These are phyloP conservation scores for Drosophila murphyi DNA, from an alignment of 1,140 invertebrate genomes.

Conservation along the genomic window DNA sequence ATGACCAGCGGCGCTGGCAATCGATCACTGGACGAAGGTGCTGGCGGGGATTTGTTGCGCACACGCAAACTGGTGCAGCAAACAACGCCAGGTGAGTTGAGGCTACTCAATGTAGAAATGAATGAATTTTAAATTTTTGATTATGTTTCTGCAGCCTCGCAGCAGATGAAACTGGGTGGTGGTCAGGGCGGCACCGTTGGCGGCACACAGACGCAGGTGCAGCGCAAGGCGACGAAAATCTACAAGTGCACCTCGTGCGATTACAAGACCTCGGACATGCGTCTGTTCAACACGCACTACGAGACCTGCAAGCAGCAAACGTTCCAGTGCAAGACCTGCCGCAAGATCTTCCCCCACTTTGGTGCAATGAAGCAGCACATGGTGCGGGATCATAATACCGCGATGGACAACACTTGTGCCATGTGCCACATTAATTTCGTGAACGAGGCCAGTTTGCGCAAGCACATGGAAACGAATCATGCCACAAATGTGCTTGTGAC, in stretches of 20 bases:
- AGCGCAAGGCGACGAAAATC: conserved; percentile 79
- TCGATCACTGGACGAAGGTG: conserved; percentile 58
- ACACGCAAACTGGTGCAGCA: conserved; percentile 65
- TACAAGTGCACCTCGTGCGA: conserved; percentile 84
- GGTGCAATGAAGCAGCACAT: conserved; percentile 83
- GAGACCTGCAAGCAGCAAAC: conserved; percentile 84
- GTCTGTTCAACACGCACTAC: conserved; percentile 81
- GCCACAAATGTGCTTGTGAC: conserved; percentile 81
- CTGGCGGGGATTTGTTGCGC: conserved; percentile 53
- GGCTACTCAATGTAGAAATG: neutral
- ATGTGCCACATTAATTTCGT: conserved; percentile 83
- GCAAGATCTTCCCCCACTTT: conserved; percentile 81
- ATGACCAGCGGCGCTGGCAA: conserved; percentile 56
- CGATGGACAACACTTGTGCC: conserved; percentile 80
- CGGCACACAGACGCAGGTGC: conserved; percentile 70
- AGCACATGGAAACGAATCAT: conserved; percentile 84
- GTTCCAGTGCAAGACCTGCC: conserved; percentile 83
- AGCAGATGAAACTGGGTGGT: conserved; percentile 61
- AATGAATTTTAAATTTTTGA: neutral
- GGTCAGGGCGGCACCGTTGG: conserved; percentile 20
- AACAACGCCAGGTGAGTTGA: conserved; percentile 47
- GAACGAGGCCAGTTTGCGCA: conserved; percentile 77
- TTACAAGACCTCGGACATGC: conserved; percentile 84
- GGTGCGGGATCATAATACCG: conserved; percentile 78
- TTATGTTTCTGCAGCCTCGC: neutral